Base-by-base conservation (phyloP, 30 jellyfish, hydroid and myxozoan species). In the Sanderia malayensis region DNA sequence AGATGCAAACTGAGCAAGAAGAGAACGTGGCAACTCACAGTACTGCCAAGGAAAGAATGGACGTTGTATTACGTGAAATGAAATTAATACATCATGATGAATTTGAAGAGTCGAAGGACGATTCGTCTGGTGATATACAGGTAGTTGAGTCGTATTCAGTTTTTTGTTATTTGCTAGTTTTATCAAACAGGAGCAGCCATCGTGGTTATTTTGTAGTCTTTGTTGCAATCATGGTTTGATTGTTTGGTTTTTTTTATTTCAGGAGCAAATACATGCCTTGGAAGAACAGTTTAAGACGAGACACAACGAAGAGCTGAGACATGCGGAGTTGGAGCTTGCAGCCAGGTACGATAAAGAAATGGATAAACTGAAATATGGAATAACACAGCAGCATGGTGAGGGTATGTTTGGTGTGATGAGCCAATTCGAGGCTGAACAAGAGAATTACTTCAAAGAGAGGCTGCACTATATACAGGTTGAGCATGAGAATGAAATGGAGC, bases 401-500 rank as follows among this genome's bases (percentile, higher is more conserved):
- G 92, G 68, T 20, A 67, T 80, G 84, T 58, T 80, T 30, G 73
- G 58, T 27, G 44, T 81, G 4, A 46, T 80, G 31, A 74, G 81
- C 44, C 78, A 69, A 31, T 80, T 80, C 61, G 92, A 80, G 64
- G 26, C 84, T 49, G 81, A 52, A 1, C 92, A 80, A 27, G 92
- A 80, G 71, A 70, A 80, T 19, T 80, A 80, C 34, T 80, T 80
- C 57, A 67, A 80, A 57, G 92, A 80, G 74, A 67, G 74, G 44
- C 77, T 80, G 62, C 33, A 52, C 22, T 70, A 34, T 69, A 69
- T 80, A 0, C 84, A 80, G n/a, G 77, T 57, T 34, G 92, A 80
- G 28, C 92, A 80, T 44, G 84, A 80, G 64, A 59, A 41, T 28
- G 74, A 69, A 2, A 26, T 69, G 29, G 81, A 67, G 32, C 79